Percentiles rank a stretch among this genome's conserved stretches.
Conservation (phyloP, 2,113 vertebrate genomes). For the Arenaria interpres region DNA sequence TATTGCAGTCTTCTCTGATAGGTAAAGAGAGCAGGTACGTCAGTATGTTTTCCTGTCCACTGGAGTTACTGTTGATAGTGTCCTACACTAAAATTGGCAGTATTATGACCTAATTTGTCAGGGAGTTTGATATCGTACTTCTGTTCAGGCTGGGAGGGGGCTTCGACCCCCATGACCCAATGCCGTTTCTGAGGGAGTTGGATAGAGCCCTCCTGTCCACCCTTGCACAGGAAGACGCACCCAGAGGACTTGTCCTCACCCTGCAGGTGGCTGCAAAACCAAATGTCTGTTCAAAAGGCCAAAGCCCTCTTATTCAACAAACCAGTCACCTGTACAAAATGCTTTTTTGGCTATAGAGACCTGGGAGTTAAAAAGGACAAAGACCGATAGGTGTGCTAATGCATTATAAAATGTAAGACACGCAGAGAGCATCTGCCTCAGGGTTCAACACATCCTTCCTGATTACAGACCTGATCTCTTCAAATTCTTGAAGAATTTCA, state of each 20-base stretch:
- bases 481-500: background rate
- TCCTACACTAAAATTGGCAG: background rate
- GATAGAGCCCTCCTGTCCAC: background rate
- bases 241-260: background rate
- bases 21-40: background rate
- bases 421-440: background rate
- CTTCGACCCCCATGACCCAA: background rate
- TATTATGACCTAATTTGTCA: background rate
- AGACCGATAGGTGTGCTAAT: rapidly evolving
- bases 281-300: background rate
- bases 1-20: background rate
- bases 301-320: background rate
- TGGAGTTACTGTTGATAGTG: background rate
- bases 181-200: background rate
- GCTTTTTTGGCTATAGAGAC: background rate
- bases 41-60: background rate
- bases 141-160: background rate
- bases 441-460: background rate
- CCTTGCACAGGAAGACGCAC: background rate
- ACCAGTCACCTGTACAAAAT: background rate
- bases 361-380: background rate
- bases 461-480: background rate
- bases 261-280: background rate
- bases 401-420: background rate
- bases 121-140: background rate